A percentile compares a stretch with the other conserved stretches of the same genome.
Evolutionary conservation across 2,888 invertebrate genomes (phyloP).

Genomic region (Drosophila formosana): DNA sequence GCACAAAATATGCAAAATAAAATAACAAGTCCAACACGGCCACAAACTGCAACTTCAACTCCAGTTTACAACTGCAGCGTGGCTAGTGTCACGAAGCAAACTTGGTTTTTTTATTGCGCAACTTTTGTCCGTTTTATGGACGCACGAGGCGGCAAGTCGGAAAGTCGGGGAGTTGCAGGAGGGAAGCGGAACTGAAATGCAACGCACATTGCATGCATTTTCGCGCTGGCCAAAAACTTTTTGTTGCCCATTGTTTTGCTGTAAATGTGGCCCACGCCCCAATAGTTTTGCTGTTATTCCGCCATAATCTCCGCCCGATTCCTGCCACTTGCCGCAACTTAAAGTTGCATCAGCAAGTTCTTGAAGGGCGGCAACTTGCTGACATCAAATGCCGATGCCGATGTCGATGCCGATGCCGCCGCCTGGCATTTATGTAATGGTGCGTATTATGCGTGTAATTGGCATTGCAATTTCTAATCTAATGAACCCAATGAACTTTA

Average conservation of each 20-base stretch:
- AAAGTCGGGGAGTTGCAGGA: not conserved
- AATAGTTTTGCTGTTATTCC: constrained; percentile 42
- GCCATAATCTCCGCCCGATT: constrained; percentile 42
- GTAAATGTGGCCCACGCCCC: constrained; percentile 69
- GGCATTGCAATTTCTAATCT: constrained; percentile 52
- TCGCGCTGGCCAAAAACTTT: constrained; percentile 49
- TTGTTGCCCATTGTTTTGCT: constrained; percentile 71
- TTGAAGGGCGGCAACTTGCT: constrained; percentile 50
- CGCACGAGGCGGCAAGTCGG: too few relatives aligned
- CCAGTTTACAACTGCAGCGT: constrained; percentile 47
- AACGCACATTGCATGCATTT: constrained; percentile 67
- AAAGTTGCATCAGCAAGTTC: constrained; percentile 58
- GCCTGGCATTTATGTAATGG: constrained; percentile 57
- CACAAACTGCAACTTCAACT: constrained; percentile 26
- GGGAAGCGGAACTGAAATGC: constrained; percentile 16
- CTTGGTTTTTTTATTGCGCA: constrained; percentile 67
- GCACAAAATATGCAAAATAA: constrained; percentile 31
- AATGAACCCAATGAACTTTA: constrained; percentile 62
- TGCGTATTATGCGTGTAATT: constrained; percentile 78
- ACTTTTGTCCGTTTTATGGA: constrained; percentile 63
- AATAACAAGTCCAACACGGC: constrained; percentile 40
- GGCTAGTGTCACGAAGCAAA: constrained; percentile 70
- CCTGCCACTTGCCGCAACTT: constrained; percentile 46
- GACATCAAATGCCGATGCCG: constrained; percentile 55
- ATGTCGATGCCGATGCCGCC: too few relatives aligned